Conservation (phyloP, 2,113 vertebrate species). For the Desmodus rotundus region DNA sequence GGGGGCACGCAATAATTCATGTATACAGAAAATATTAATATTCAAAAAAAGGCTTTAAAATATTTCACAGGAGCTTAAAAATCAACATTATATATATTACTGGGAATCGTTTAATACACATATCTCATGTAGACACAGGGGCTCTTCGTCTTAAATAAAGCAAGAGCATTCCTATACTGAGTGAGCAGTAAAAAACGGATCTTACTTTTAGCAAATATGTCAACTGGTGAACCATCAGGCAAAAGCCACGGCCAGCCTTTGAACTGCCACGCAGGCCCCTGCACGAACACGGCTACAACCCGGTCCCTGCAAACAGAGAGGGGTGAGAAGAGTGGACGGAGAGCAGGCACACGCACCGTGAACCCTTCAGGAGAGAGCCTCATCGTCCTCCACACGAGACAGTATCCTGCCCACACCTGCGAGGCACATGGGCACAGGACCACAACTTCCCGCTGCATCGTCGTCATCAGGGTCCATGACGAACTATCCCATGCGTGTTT, state of each 20-base stretch:
- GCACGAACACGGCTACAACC: constrained; percentile 97
- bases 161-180: background rate
- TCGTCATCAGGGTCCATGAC: fast-evolving
- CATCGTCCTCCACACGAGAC: background rate
- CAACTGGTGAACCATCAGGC: constrained; percentile 97
- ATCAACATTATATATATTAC: background rate
- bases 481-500: background rate
- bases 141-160: background rate
- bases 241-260: constrained; percentile 99
- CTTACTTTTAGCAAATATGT: constrained; percentile 99
- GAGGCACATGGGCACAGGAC: background rate
- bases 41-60: background rate
- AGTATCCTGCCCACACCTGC: background rate
- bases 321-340: fast-evolving
- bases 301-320: constrained; percentile 88
- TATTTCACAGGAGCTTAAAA: background rate
- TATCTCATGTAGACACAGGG: background rate
- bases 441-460: fast-evolving
- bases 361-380: background rate
- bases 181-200: background rate
- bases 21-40: constrained; percentile 4
- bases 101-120: background rate
- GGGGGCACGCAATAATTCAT: background rate
- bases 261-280: constrained; percentile 99
- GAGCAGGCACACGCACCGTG: background rate